Base-by-base conservation (phyloP, 53 echinoderm and acorn worm species). In the Echinarachnius parma region DNA sequence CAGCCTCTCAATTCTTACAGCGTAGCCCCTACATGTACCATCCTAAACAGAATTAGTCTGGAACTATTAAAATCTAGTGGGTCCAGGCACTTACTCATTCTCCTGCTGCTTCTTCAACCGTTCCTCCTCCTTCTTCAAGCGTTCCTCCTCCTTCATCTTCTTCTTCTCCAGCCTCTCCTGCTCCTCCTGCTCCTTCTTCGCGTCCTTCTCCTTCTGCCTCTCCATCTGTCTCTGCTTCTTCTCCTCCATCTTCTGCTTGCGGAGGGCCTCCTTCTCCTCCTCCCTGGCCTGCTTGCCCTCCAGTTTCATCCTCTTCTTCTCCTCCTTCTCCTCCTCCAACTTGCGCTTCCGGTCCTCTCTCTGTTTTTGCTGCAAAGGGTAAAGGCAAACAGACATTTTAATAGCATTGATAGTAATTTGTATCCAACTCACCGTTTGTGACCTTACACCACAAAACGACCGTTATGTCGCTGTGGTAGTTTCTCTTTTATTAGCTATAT, bases 331-430 rank as follows among this genome's bases (percentile, higher is more conserved):
- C n/a, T 77, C 82, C 7, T 78, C 78, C 42, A 77, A 39, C 59
- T 89, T 90, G 24, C 78, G 60, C 66, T 86, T 78, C 59, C 79
- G 86, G 25, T 83, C 83, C 59, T 77, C 65, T 22, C 48, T 53
- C 5, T 58, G 42, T 57, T 14, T 64, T 58, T 63, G 66, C 83
- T 83, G n/a, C n/a, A n/a, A n/a, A n/a, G 47, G 15, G 19, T 19
- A 20, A 26, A 30, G n/a, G 36, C 57, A 18, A 15, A 75, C 16
- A 55, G 37, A 23, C 42, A 39, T 39, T 5, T 39, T 39, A 7
- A 39, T 39, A 7, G 13, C 42, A 39, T 13, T 39, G 42, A 39
- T 13, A 39, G 13, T 39, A 39, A 39, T 39, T 39, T n/a, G n/a
- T n/a, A n/a, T n/a, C n/a, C n/a, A n/a, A n/a, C n/a, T n/a, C n/a